A percentile compares a stretch with the other conserved stretches of the same genome.
phyloP scores from a whole-genome alignment of 1,140 invertebrate genomes.

The Zaprionus nigranus region DNA sequence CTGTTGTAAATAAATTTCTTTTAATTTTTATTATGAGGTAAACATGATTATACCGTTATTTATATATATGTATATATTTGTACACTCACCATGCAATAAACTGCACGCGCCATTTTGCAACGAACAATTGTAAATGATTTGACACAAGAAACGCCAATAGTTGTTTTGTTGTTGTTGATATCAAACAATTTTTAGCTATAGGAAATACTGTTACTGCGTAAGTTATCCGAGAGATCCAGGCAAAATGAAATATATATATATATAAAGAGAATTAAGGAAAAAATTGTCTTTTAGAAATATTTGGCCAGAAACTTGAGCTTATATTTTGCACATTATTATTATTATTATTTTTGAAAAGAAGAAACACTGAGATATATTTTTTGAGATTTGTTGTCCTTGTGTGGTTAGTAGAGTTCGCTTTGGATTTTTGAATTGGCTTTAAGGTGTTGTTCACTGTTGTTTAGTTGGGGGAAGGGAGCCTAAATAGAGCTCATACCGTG shows the following conservation, averaged over 20 bases:
- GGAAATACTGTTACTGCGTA: slow-evolving; percentile 53
- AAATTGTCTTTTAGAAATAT: slow-evolving; percentile 42
- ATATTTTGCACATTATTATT: slow-evolving; percentile 25
- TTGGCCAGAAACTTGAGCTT: slow-evolving; percentile 14
- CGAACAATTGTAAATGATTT: slow-evolving; percentile 52
- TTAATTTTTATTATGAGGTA: not conserved
- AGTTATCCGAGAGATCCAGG: slow-evolving; percentile 72
- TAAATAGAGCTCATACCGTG: slow-evolving; percentile 84
- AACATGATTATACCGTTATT: slow-evolving; percentile 1
- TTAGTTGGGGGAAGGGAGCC: slow-evolving; percentile 69
- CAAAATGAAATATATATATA: slow-evolving; percentile 62
- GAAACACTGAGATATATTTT: slow-evolving; percentile 10
- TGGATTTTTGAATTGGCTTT: slow-evolving; percentile 24
- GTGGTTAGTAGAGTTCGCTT: slow-evolving; percentile 24
- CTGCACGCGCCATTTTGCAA: slow-evolving; percentile 83
- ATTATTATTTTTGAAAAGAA: not conserved
- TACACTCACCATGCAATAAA: slow-evolving; percentile 81
- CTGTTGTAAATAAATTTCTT: not conserved
- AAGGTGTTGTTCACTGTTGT: slow-evolving; percentile 42
- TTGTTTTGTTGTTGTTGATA: slow-evolving; percentile 49
- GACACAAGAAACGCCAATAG: slow-evolving; percentile 78
- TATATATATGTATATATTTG: not conserved
- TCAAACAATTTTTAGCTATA: slow-evolving; percentile 53
- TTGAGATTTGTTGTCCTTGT: slow-evolving; percentile 34
- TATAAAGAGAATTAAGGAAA: slow-evolving; percentile 59